Evolutionary conservation across 2,113 vertebrate genomes (phyloP).

Genomic region (Anolis carolinensis): DNA sequence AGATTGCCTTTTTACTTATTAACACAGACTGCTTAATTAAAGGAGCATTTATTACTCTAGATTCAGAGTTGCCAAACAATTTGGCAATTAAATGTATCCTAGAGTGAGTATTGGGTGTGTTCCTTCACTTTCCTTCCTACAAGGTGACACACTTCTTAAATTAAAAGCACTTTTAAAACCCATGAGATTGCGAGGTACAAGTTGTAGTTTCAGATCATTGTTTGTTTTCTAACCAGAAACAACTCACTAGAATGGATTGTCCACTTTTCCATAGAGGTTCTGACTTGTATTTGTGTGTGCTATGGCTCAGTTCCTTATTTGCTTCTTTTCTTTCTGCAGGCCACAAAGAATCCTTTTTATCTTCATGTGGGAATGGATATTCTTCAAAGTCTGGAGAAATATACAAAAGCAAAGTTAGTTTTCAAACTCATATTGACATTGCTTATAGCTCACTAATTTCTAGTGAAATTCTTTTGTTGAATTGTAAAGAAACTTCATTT

Average conservation of each 20-base stretch:
- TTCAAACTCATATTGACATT: conserved; percentile 21
- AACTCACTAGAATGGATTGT: not conserved
- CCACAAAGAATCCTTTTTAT: conserved; percentile 99
- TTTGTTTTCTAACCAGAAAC: not conserved
- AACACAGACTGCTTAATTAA: too few species aligned
- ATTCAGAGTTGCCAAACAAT: too few species aligned
- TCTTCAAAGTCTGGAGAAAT: conserved; percentile 95
- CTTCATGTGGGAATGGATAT: conserved; percentile 99
- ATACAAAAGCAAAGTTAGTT: conserved; percentile 93
- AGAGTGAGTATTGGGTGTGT: too few species aligned
- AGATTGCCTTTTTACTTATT: too few species aligned
- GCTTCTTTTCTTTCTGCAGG: conserved; percentile 75
- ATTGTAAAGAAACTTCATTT: not conserved
- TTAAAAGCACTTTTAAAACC: not conserved
- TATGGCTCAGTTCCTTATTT: not conserved
- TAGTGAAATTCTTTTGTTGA: not conserved
- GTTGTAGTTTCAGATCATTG: not conserved
- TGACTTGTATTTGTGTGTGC: not conserved
- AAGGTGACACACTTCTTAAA: not conserved
- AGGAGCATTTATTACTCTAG: too few species aligned
- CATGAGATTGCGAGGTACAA: not conserved
- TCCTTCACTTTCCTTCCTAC: not conserved
- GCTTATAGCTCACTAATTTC: not conserved
- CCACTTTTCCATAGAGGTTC: not conserved
- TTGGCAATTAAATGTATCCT: too few species aligned